Base-by-base conservation (phyloP, 2,797 vertebrate species). In the Antennarius maculatus region DNA sequence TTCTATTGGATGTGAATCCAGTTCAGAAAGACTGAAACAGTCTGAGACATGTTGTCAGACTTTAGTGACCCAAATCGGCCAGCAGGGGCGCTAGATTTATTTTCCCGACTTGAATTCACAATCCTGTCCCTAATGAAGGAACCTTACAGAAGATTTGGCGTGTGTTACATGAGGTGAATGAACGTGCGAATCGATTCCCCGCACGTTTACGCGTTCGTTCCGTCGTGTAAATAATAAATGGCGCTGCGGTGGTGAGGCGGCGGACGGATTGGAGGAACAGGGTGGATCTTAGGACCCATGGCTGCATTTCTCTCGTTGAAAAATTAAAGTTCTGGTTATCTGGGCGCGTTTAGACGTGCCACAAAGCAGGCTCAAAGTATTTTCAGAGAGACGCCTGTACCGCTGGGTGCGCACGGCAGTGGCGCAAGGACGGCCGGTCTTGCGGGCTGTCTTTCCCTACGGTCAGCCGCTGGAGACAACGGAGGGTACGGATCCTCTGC, bases 241-340 rank as follows among this genome's bases (percentile, higher is more conserved):
- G 9, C 10, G 15, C 0, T 3, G 5, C 9, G 15, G 8, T 0
- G 29, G 43, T 2, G 42, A 16, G 4, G 47, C 3, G 10, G 12
- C 42, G 56, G 41, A 6, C 12, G 16, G 1, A 27, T 46, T 18
- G 54, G 23, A 14, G 66, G 41, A 83, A 88, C 52, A 2, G n/a
- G 85, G 73, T 78, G 88, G 88, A 4, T 74, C 7, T 85, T 91
- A 91, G 83, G 89, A 91, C 89, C 88, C 83, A 0, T n/a, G 70
- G 75, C 31, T 61, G 37, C n/a, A 31, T 56, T 56, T 23, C 2
- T 62, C 13, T 54, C n/a, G 55, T 64, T 50, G 77, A 54, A 83
- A 74, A 80, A 81, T 79, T 84, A 90, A 90, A 91, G 88, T 91
- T 91, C 66, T 34, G 55, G 6, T 79, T 74, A 31, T 50, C 55